Base-by-base conservation (phyloP, 2,888 invertebrate genomes). In the Aspidiotus destructor region DNA sequence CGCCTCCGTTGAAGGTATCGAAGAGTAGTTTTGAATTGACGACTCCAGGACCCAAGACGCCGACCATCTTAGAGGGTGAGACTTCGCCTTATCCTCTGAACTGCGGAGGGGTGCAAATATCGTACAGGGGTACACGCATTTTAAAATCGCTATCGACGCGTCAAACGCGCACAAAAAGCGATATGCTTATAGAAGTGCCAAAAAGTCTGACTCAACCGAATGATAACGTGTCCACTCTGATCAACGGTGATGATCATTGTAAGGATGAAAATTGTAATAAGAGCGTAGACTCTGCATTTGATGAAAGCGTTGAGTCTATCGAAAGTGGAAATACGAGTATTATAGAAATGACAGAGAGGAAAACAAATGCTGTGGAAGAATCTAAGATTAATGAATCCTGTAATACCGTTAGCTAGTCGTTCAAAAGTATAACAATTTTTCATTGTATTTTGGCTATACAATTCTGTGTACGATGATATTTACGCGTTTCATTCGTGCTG, bases 71-170 rank as follows among this genome's bases (percentile, higher is more conserved):
- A 5, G 48, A 16, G 8, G 60, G 11, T 16, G 57, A 70, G 55
- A 62, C 68, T 60, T 64, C 76, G 0, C 73, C 78, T 41, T 90
- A 89, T 78, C 91, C 91, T 0, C 75, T 91, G 6, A 88, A 89
- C 72, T 85, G 86, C 69, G 77, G 77, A 70, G 90, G 89, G 75
- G 88, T 89, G 0, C 87, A 86, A 74, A 88, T 90, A 60, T 87
- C 86, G 71, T 91, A 86, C 75, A 87, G 88, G 73, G 89, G 89
- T 8, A 87, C 87, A 1, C 88, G 88, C 0, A 88, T 90, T 75
- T 77, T 91, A 70, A 89, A 89, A 75, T 86, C 86, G 65, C 41
- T 68, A 8, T 28, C 28, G 28, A 28, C 28, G 28, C 69, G 69
- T 62, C 69, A 55, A n/a, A 40, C 69, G 13, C 54, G 69, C 10